phyloP scores from a whole-genome alignment of 2,888 invertebrate genomes.

The Gymnosoma rotundatum region DNA sequence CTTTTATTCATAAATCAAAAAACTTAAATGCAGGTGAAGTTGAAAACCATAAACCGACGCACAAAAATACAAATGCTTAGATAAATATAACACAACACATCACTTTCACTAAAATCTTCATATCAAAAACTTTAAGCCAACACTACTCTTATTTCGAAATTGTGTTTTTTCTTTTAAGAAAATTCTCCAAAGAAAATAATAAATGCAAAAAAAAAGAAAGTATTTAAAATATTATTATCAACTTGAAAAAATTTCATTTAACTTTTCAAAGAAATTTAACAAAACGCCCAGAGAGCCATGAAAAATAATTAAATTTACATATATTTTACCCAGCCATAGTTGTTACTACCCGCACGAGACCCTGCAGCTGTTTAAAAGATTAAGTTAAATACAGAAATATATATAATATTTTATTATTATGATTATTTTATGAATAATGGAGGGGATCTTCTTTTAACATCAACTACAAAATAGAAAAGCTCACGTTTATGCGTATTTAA shows the following conservation, averaged over 20 bases:
- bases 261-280: no score
- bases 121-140: conserved; percentile 9
- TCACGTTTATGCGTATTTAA: conserved; percentile 65
- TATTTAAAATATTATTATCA: neutral
- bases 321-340: neutral
- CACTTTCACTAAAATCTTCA: conserved; percentile 49
- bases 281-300: no score
- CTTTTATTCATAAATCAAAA: no score
- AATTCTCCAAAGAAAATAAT: neutral
- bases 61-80: neutral
- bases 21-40: neutral
- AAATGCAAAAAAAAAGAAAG: no score
- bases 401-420: neutral
- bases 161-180: neutral
- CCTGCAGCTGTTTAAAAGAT: neutral
- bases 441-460: neutral
- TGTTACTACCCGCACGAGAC: neutral
- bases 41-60: neutral
- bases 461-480: conserved; percentile 38
- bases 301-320: neutral
- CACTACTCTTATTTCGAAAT: conserved; percentile 28
- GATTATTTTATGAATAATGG: neutral
- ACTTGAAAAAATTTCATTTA: neutral
- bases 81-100: neutral
- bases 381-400: conserved; percentile 10